Conservation (phyloP, 2,113 vertebrate genomes). For the Odocoileus hemionus region DNA sequence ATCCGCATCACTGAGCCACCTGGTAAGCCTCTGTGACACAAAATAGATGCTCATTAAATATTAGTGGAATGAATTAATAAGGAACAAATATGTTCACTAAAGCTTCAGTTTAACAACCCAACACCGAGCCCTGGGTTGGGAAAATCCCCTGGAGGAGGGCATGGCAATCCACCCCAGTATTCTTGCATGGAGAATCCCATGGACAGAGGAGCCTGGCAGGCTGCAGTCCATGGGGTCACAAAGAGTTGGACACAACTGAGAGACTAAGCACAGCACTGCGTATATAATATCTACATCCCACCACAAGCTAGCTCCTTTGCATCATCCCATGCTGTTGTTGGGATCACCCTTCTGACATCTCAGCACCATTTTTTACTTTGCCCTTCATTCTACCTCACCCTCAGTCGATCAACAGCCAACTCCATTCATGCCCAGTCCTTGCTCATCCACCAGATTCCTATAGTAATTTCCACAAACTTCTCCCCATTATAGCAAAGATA, state of each 20-base stretch:
- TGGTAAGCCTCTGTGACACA: neutral
- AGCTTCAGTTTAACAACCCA: neutral
- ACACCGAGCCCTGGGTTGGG: too few relatives aligned
- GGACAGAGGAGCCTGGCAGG: too few relatives aligned
- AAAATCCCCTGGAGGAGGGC: too few relatives aligned
- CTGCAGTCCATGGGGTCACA: too few relatives aligned
- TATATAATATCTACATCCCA: neutral
- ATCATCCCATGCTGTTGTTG: too few relatives aligned
- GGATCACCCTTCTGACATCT: neutral
- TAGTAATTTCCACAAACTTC: neutral
- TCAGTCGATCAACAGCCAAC: neutral
- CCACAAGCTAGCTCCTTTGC: neutral
- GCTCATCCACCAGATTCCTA: neutral
- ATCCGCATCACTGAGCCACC: too few relatives aligned
- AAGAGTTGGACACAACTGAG: too few relatives aligned
- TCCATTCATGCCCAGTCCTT: neutral
- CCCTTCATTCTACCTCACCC: neutral
- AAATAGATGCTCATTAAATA: slow-evolving; percentile 6
- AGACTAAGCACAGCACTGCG: neutral
- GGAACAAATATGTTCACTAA: neutral
- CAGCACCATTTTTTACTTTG: neutral
- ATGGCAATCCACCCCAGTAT: too few relatives aligned
- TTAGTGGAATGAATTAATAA: neutral
- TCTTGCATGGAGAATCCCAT: too few relatives aligned
- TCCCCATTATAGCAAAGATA: neutral